phyloP scores from a whole-genome alignment of 2,888 invertebrate genomes.

The Drosophila rubida region DNA sequence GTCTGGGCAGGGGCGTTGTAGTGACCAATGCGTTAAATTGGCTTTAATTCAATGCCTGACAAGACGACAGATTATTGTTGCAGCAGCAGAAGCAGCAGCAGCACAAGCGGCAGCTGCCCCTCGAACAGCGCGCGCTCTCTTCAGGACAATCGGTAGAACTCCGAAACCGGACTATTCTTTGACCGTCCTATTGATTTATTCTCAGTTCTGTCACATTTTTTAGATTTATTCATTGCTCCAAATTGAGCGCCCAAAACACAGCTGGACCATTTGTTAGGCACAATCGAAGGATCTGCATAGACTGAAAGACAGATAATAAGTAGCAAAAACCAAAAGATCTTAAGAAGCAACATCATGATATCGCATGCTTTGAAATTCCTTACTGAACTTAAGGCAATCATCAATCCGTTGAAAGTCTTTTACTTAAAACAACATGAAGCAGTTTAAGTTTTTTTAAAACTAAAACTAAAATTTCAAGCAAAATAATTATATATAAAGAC shows the following conservation, averaged over 20 bases:
- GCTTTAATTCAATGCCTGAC: slow-evolving; percentile 62
- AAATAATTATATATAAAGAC: no score
- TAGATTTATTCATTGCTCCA: slow-evolving; percentile 57
- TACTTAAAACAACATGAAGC: neutral
- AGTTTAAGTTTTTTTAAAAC: no score
- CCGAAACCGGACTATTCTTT: slow-evolving; percentile 4
- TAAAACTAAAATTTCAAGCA: no score
- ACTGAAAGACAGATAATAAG: neutral
- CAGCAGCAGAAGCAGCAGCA: slow-evolving; percentile 27
- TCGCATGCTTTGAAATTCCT: no score
- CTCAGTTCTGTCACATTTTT: slow-evolving; percentile 30
- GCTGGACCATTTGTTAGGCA: slow-evolving; percentile 20
- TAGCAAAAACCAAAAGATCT: neutral
- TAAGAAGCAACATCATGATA: neutral
- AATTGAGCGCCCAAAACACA: slow-evolving; percentile 37
- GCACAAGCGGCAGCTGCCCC: slow-evolving; percentile 22
- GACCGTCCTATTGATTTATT: slow-evolving; percentile 69
- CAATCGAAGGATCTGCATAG: neutral
- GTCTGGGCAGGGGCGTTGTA: slow-evolving; percentile 52
- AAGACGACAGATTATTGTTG: slow-evolving; percentile 60
- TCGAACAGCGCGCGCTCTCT: slow-evolving; percentile 29
- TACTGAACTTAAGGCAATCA: no score
- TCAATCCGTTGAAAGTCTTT: neutral
- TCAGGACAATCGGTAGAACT: slow-evolving; percentile 19
- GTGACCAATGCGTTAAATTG: slow-evolving; percentile 78